A percentile compares a stretch with the other conserved stretches of the same genome.
phyloP scores from a whole-genome alignment of 2,888 invertebrate genomes.

The Acanthacorydalis orientalis region DNA sequence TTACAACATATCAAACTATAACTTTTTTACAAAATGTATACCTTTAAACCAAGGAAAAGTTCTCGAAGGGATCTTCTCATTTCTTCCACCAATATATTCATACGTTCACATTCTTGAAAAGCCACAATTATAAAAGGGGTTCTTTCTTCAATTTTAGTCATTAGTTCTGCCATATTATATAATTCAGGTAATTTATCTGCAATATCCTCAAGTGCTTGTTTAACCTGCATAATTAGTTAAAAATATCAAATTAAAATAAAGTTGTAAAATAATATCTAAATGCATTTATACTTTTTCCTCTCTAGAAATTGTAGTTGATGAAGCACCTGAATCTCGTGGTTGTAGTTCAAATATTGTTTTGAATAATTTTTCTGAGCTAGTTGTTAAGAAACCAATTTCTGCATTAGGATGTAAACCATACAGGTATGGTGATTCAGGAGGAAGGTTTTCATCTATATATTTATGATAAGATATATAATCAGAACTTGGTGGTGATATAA shows the following conservation, averaged over 20 bases:
- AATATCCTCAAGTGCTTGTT: slow-evolving; percentile 65
- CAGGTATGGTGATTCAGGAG: slow-evolving; percentile 74
- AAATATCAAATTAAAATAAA: not conserved
- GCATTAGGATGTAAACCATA: slow-evolving; percentile 92
- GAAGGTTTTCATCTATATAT: slow-evolving; percentile 75
- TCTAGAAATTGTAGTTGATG: slow-evolving; percentile 49
- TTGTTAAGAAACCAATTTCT: slow-evolving; percentile 84
- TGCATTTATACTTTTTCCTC: slow-evolving; percentile 58
- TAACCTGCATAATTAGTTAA: slow-evolving; percentile 33
- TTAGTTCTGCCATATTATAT: slow-evolving; percentile 72
- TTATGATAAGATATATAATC: slow-evolving; percentile 76
- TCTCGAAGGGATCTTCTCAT: slow-evolving; percentile 68
- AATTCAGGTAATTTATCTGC: slow-evolving; percentile 76
- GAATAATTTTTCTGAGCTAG: slow-evolving; percentile 71
- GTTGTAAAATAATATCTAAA: slow-evolving; percentile 8
- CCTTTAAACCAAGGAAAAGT: slow-evolving; percentile 77
- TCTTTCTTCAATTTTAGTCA: slow-evolving; percentile 72
- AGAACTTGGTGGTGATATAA: slow-evolving; percentile 72
- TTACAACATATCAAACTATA: not conserved
- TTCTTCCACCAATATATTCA: slow-evolving; percentile 76
- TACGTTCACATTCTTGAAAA: slow-evolving; percentile 86
- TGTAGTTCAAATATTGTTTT: slow-evolving; percentile 78
- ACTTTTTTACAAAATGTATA: slow-evolving; percentile 15
- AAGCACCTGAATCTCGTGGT: slow-evolving; percentile 61
- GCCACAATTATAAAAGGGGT: slow-evolving; percentile 86